Evolutionary conservation across 1,140 invertebrate genomes (phyloP), one percentile per base, ranked within the genome.

Genomic region (Drosophila busckii): DNA sequence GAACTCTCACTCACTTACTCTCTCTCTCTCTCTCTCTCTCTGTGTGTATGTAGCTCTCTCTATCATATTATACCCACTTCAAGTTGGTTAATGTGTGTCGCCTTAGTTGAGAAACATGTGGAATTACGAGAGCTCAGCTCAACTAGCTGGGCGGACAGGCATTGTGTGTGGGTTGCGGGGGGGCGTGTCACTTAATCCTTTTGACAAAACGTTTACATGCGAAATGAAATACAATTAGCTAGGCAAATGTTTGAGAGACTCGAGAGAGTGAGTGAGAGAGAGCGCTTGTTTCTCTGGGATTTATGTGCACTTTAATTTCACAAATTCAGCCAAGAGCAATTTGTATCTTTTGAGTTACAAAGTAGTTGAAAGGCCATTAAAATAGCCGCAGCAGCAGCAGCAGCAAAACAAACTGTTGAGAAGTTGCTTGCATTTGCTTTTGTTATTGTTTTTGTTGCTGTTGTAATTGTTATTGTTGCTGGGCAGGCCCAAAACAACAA

Each of bases 161-260:
- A 23, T 15, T 44, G 2, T 20, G 31, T 19, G 22, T 1, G 9
- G 13, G 4, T 8, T 3, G 22, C 13, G 32, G 4, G 41, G 32
- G n/a, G 16, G 35, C 4, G 46, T 52, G 50, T 31, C 34, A 38
- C 28, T 37, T 82, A 82, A 82, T 75, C 75, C 75, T 65, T 56
- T 82, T 82, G 75, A 82, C 75, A 82, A 82, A 80, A 82, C 69
- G 75, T 73, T 80, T 76, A 67, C 56, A 53, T 56, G 55, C 62
- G 40, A 54, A 70, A 52, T 62, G 71, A 52, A 53, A 80, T 62
- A 68, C 54, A 65, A 75, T 70, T 75, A 48, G 69, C 70, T 15
- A 35, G 35, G 52, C 28, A 54, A 58, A 40, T 59, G 49, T 54
- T 48, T 50, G 44, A 22, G 9, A 29, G 6, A 22, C n/a, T n/a